phyloP scores from a whole-genome alignment of 2,888 invertebrate genomes.

The Isoperla grammatica region DNA sequence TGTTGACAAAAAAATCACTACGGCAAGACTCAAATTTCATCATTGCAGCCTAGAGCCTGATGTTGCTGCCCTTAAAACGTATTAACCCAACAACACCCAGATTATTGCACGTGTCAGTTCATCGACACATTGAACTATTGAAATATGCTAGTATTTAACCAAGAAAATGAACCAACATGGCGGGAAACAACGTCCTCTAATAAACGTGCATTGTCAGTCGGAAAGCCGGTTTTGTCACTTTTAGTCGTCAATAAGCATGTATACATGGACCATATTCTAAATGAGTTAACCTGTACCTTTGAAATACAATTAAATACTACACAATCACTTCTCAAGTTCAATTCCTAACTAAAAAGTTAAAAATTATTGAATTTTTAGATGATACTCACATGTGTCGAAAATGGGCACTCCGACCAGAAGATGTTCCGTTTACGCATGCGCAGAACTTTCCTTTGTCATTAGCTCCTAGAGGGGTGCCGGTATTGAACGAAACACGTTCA shows the following conservation, averaged over 20 bases:
- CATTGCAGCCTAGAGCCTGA: too few species aligned
- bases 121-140: too few species aligned
- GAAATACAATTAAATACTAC: not conserved
- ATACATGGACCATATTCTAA: too few species aligned
- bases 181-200: conserved; percentile 41
- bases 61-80: not conserved
- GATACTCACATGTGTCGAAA: conserved; percentile 86
- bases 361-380: conserved; percentile 20
- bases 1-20: too few species aligned
- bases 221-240: conserved; percentile 15
- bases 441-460: conserved; percentile 45
- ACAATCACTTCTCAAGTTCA: not conserved
- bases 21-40: too few species aligned
- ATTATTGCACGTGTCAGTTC: too few species aligned
- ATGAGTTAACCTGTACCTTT: too few species aligned
- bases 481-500: conserved; percentile 17
- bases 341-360: not conserved
- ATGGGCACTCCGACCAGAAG: conserved; percentile 84
- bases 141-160: not conserved
- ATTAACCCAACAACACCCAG: too few species aligned
- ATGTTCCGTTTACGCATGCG: conserved; percentile 63
- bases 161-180: conserved; percentile 46
- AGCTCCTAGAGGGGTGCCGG: conserved; percentile 26
- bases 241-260: not conserved
- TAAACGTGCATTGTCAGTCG: conserved; percentile 43